Conservation (phyloP, 2,888 invertebrate species). For the Troides helena region DNA sequence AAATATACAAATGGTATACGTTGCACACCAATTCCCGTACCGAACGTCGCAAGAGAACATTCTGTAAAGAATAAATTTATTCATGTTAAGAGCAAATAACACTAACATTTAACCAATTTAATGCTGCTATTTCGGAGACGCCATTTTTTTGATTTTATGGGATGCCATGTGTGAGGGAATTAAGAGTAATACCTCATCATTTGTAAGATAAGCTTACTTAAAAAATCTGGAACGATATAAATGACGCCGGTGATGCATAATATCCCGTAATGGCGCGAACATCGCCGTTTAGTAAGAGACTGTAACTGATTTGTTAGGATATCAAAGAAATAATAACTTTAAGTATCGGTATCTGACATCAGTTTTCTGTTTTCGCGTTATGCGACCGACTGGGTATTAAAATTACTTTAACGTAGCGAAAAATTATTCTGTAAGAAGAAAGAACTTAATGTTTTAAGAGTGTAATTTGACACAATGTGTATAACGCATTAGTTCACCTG, state of each 20-base stretch:
- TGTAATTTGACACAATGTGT: not conserved
- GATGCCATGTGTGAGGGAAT: slow-evolving; percentile 49
- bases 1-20: slow-evolving; percentile 92
- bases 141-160: slow-evolving; percentile 25
- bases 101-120: slow-evolving; percentile 42
- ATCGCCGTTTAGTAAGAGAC: not conserved
- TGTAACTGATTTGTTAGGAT: slow-evolving; percentile 23
- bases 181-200: slow-evolving; percentile 45
- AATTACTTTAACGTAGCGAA: slow-evolving; percentile 14
- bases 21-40: slow-evolving; percentile 84
- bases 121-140: slow-evolving; percentile 24
- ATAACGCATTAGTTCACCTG: not conserved
- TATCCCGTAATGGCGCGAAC: not conserved
- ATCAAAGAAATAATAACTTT: slow-evolving; percentile 18
- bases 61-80: slow-evolving; percentile 75
- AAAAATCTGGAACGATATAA: slow-evolving; percentile 12
- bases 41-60: slow-evolving; percentile 90
- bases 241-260: slow-evolving; percentile 1
- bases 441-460: slow-evolving; percentile 3
- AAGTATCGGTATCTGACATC: slow-evolving; percentile 2
- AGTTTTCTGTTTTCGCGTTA: slow-evolving; percentile 6
- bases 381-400: slow-evolving; percentile 18
- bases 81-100: slow-evolving; percentile 30
- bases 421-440: slow-evolving; percentile 11
- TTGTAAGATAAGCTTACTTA: slow-evolving; percentile 40